phyloP scores from a whole-genome alignment of 1,140 invertebrate species.

The Temnothorax curvispinosus region DNA sequence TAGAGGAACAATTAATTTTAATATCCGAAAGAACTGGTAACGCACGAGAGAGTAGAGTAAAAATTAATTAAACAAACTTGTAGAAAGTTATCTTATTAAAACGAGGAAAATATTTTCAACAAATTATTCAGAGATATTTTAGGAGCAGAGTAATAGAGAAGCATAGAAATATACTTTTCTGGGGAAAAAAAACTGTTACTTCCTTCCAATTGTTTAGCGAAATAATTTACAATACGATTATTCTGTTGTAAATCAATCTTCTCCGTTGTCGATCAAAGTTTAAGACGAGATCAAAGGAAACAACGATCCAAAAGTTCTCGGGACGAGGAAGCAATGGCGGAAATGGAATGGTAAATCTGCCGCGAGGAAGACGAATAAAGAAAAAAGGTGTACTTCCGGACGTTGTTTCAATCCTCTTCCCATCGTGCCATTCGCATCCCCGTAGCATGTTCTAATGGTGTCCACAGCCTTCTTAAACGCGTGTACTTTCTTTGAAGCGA shows the following conservation, averaged over 20 bases:
- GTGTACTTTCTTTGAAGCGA: conserved; percentile 5
- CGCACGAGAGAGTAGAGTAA: background rate
- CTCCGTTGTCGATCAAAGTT: background rate
- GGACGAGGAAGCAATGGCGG: background rate
- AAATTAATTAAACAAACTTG: background rate
- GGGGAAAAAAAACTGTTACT: background rate
- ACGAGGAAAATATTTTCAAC: background rate
- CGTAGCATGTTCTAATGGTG: background rate
- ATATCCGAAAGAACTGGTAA: background rate
- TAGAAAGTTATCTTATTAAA: background rate
- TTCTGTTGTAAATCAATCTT: background rate
- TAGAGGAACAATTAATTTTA: background rate
- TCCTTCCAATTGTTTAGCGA: background rate
- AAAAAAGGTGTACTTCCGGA: background rate
- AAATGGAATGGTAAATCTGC: background rate
- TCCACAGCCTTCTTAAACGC: background rate
- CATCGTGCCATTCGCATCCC: background rate
- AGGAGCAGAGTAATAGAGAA: background rate
- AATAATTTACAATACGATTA: background rate
- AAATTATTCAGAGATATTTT: background rate
- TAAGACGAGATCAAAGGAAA: conserved; percentile 8
- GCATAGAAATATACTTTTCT: background rate
- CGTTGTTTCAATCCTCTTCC: background rate
- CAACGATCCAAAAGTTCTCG: background rate
- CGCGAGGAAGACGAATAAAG: background rate